Evolutionary conservation across 2,888 invertebrate species (phyloP).

Genomic region (Tiliacea aurago): DNA sequence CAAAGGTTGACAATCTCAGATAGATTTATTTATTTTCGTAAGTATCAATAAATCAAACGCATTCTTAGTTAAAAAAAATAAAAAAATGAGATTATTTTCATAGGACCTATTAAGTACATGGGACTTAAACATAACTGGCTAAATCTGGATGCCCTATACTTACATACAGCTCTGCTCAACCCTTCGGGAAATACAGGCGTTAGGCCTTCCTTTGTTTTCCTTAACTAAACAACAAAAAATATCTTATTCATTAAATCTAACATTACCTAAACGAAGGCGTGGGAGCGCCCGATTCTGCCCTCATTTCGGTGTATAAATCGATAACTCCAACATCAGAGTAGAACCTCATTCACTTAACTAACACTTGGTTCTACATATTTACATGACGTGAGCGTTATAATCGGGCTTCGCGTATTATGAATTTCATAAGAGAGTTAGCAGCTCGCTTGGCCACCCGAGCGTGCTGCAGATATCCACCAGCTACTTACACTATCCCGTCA

Average conservation of each 20-base stretch:
- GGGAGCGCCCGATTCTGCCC: constrained; percentile 69
- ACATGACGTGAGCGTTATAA: constrained; percentile 50
- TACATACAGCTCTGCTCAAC: background rate
- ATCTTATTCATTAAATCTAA: constrained; percentile 19
- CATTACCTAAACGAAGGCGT: constrained; percentile 21
- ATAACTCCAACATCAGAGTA: constrained; percentile 46
- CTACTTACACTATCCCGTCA: constrained; percentile 65
- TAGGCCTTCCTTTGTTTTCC: background rate
- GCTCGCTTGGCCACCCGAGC: constrained; percentile 79
- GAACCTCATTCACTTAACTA: constrained; percentile 53
- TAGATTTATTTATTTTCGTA: background rate
- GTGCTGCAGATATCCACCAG: constrained; percentile 71
- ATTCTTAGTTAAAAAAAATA: background rate
- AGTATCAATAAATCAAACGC: too few species aligned
- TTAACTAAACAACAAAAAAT: constrained; percentile 5
- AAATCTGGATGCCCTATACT: background rate
- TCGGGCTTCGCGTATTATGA: constrained; percentile 76
- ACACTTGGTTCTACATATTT: constrained; percentile 31
- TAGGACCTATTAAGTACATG: background rate
- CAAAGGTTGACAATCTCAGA: background rate
- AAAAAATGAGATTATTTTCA: background rate
- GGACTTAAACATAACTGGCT: background rate
- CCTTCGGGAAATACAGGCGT: background rate
- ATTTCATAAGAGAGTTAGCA: constrained; percentile 79
- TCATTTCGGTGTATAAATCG: constrained; percentile 67